Conservation (phyloP, 2,113 vertebrate species). For the Scomber scombrus region DNA sequence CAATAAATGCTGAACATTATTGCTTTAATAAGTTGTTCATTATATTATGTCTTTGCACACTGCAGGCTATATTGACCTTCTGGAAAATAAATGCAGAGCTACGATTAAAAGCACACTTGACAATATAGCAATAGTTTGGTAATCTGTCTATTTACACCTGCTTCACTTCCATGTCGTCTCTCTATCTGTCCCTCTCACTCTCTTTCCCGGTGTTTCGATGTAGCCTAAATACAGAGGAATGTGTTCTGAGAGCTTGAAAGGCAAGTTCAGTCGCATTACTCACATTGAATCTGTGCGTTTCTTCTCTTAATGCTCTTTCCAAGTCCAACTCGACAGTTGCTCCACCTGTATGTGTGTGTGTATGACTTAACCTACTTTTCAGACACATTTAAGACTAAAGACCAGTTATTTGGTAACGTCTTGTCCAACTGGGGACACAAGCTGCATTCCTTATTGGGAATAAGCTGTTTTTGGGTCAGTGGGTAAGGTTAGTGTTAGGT, state of each 20-base stretch:
- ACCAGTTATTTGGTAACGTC: too few species aligned
- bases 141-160: constrained; percentile 26
- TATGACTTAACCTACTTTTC: too few species aligned
- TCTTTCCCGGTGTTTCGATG: constrained; percentile 25
- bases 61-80: not conserved
- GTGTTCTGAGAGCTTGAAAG: constrained; percentile 57
- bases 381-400: too few species aligned
- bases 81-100: not conserved
- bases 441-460: too few species aligned
- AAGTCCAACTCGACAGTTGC: constrained; percentile 37
- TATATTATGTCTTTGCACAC: not conserved
- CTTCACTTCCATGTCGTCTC: not conserved
- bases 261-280: constrained; percentile 71
- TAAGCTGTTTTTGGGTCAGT: too few species aligned
- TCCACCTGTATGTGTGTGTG: not conserved
- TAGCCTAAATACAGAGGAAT: constrained; percentile 61
- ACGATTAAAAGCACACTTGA: not conserved
- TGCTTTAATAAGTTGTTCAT: constrained; percentile 7
- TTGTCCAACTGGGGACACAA: too few species aligned
- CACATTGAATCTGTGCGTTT: constrained; percentile 44
- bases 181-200: not conserved
- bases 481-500: too few species aligned
- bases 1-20: not conserved
- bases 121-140: not conserved
- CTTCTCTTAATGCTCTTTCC: not conserved